These are phyloP conservation scores for Pantherophis guttatus DNA, from an alignment of 2,113 vertebrate genomes.

Conservation along the genomic window DNA sequence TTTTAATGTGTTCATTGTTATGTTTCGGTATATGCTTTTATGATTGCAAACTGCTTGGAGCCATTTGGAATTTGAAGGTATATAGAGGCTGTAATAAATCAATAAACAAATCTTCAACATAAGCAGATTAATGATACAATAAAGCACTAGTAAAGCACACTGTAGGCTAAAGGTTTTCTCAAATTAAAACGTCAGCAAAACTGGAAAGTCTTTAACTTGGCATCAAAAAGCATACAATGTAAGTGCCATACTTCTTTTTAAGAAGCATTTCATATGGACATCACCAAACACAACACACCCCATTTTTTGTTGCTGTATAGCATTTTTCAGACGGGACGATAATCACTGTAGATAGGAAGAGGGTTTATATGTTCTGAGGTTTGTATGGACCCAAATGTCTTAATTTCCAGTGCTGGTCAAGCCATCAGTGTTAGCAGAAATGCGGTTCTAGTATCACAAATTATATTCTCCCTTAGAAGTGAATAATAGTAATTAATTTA, in stretches of 20 bases:
- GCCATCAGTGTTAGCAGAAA: neutral
- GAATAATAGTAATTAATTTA: neutral
- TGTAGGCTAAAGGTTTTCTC: neutral
- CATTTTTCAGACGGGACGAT: neutral
- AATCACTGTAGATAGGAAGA: neutral
- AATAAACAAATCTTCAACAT: neutral
- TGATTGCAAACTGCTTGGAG: neutral
- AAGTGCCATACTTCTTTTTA: neutral
- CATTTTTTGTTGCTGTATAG: neutral
- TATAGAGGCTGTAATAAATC: neutral
- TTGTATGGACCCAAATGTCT: neutral
- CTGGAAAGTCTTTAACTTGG: neutral
- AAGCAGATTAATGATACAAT: neutral
- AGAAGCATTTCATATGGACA: neutral
- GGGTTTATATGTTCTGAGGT: neutral
- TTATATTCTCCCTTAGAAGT: neutral
- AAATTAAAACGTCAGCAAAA: neutral
- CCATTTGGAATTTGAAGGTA: neutral
- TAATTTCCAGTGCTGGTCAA: neutral
- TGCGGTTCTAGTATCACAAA: neutral
- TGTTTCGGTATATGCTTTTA: neutral
- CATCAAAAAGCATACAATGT: neutral
- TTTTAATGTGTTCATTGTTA: neutral
- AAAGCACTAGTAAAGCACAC: neutral
- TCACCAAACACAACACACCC: neutral